Evolutionary conservation across 2,113 vertebrate species (phyloP), one percentile per base, ranked within the genome.

Genomic region (Salvelinus namaycush): DNA sequence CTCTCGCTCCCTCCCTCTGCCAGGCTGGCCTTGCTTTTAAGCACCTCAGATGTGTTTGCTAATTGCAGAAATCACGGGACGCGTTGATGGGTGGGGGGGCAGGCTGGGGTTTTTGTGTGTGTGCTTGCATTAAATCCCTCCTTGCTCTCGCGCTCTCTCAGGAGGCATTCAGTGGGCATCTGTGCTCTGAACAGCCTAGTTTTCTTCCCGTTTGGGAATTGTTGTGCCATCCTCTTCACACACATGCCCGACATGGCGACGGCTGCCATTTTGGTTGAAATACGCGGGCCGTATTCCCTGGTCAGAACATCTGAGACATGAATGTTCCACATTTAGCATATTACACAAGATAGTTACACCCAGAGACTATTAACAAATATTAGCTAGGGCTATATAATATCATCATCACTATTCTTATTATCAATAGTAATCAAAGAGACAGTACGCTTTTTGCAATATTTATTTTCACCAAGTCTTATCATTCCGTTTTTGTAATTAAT

Each of bases 91-190:
- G 31, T 86, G 76, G 86, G 87, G 88, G 83, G 81, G 89, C 64
- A 22, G 18, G 89, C 67, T 86, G 68, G 74, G 86, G 82, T 83
- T 84, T 90, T 83, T 70, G 88, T 87, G 90, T 91, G 79, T 91
- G 85, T 84, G 77, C 83, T 86, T 76, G 76, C 85, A 89, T 92
- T 92, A 92, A 93, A 93, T 92, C 90, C 89, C 88, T 83, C 20
- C 67, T 68, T 16, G 70, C 76, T 83, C 87, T 89, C 87, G 88
- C 93, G 84, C 76, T 78, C 87, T 88, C 83, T 87, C 83, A 81
- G 86, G 82, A 85, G 91, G 87, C 87, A 83, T 90, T 87, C 87
- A 86, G 89, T 77, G 86, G 90, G 92, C 90, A 92, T 92, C 87
- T 91, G 87, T 80, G 79, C 81, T 88, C 80, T 72, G 78, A 78